phyloP scores from a whole-genome alignment of 2,113 vertebrate species.

The Oxyruncus cristatus region DNA sequence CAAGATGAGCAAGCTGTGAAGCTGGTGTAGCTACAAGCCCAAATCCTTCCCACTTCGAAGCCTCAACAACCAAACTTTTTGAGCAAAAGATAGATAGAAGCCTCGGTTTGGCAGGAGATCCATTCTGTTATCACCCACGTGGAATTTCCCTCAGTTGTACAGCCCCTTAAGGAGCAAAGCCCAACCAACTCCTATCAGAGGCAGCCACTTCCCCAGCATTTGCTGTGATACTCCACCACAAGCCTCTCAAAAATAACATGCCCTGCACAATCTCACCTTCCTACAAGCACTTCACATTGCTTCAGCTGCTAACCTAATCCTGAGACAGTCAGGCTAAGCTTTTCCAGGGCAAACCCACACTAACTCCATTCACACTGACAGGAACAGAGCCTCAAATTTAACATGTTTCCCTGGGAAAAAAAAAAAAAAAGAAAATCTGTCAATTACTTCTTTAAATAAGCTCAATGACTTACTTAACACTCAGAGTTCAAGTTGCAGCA shows the following conservation, averaged over 20 bases:
- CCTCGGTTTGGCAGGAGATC: not conserved
- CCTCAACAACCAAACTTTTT: not conserved
- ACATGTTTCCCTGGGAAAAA: not conserved
- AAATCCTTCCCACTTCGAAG: not conserved
- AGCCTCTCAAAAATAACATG: constrained; percentile 13
- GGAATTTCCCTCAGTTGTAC: not conserved
- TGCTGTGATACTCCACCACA: not conserved
- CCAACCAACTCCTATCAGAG: not conserved
- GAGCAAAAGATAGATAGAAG: not conserved
- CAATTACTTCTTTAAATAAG: not conserved
- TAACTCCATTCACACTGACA: not conserved
- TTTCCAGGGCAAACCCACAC: not conserved
- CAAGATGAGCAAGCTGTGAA: not conserved
- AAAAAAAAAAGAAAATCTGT: not conserved
- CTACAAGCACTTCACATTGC: not conserved
- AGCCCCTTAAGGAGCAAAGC: not conserved
- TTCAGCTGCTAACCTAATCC: not conserved
- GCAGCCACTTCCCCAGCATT: not conserved
- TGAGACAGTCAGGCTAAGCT: not conserved
- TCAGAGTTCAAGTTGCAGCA: not conserved
- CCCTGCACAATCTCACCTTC: constrained; percentile 20
- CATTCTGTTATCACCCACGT: not conserved
- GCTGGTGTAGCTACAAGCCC: too few relatives aligned
- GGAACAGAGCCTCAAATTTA: not conserved
- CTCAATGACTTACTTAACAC: not conserved